Evolutionary conservation across 2,113 vertebrate genomes (phyloP).

Genomic region (Loxodonta africana): DNA sequence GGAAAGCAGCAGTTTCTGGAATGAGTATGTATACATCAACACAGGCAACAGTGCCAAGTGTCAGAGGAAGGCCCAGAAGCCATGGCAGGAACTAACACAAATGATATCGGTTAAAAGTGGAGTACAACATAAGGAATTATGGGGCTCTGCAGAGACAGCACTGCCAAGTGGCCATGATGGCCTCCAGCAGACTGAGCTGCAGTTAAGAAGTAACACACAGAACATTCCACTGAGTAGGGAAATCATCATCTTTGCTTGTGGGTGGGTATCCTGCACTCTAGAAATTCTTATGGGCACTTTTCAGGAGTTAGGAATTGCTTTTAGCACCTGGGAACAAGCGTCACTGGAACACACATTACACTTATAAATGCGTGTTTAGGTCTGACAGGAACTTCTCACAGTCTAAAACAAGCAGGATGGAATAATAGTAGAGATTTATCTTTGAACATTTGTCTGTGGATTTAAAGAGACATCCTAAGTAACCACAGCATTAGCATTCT

Average conservation of each 20-base stretch:
- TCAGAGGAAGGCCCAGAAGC: not conserved
- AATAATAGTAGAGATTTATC: not conserved
- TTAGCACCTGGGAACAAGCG: not conserved
- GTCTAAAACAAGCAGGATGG: not conserved
- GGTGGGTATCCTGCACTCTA: not conserved
- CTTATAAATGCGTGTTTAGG: not conserved
- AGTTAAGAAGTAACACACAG: not conserved
- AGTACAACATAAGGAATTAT: not conserved
- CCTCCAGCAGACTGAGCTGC: not conserved
- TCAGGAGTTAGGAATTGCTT: not conserved
- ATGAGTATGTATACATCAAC: not conserved
- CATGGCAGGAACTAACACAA: fast-evolving
- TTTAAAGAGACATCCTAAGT: not conserved
- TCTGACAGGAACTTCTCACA: not conserved
- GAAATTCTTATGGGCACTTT: not conserved
- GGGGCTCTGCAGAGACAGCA: not conserved
- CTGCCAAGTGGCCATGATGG: not conserved
- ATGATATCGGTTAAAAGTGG: not conserved
- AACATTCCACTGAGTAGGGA: not conserved
- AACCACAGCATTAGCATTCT: not conserved
- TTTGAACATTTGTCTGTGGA: not conserved
- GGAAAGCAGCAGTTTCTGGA: not conserved
- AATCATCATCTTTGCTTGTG: not conserved
- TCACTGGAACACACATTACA: not conserved
- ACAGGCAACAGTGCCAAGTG: not conserved